phyloP scores from a whole-genome alignment of 1,140 invertebrate species.

The Musca vetustissima region DNA sequence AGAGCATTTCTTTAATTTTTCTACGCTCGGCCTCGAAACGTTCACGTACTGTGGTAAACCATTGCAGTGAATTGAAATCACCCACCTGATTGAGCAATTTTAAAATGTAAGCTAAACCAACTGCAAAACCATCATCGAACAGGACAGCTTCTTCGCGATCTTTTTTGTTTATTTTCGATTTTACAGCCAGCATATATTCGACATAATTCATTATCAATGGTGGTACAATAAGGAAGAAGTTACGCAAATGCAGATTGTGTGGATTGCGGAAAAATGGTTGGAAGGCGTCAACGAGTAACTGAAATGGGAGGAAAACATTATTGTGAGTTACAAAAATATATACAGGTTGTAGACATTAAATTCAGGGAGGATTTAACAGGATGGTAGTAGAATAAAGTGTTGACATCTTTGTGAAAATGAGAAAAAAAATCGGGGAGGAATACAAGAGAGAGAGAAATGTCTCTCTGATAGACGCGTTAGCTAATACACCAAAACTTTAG shows the following conservation, averaged over 20 bases:
- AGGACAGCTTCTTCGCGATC: conserved; percentile 77
- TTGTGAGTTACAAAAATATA: background rate
- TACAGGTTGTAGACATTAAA: background rate
- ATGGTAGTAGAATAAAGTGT: no score
- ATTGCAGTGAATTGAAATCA: conserved; percentile 92
- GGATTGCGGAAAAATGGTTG: conserved; percentile 81
- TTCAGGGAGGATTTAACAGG: background rate
- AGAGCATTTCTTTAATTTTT: conserved; percentile 59
- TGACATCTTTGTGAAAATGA: no score
- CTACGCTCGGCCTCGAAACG: conserved; percentile 69
- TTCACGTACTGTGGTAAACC: conserved; percentile 87
- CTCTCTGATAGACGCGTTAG: no score
- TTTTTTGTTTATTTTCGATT: conserved; percentile 79
- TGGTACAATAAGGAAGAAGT: conserved; percentile 93
- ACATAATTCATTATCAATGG: conserved; percentile 94
- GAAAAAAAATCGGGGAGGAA: no score
- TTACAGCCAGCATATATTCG: conserved; percentile 88
- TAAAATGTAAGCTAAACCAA: conserved; percentile 81
- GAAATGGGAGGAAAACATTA: conserved; percentile 34
- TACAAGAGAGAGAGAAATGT: no score
- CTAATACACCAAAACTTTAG: no score
- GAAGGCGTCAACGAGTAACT: conserved; percentile 91
- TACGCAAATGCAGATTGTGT: conserved; percentile 88
- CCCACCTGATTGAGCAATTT: conserved; percentile 70
- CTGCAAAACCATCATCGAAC: conserved; percentile 98